phyloP scores from a whole-genome alignment of 2,113 vertebrate genomes.

The Siniperca knerii region DNA sequence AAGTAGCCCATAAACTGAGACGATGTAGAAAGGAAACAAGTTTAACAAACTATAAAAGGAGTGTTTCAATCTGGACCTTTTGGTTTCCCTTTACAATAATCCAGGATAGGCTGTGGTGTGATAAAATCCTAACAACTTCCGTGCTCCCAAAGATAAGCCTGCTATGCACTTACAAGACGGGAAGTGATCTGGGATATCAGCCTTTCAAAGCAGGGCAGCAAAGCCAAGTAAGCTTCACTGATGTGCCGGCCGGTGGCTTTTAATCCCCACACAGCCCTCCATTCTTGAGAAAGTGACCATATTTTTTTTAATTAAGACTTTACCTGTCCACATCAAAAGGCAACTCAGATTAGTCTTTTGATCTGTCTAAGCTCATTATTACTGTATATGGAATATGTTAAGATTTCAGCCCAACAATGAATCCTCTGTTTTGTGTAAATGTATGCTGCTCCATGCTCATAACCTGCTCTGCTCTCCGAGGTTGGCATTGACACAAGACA shows the following conservation, averaged over 20 bases:
- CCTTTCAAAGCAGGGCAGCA: conserved; percentile 79
- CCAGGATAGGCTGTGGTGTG: conserved; percentile 72
- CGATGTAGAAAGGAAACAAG: conserved; percentile 30
- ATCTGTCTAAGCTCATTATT: conserved; percentile 80
- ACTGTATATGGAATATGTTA: conserved; percentile 71
- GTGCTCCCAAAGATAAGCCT: conserved; percentile 76
- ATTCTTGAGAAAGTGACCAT: conserved; percentile 60
- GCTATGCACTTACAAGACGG: conserved; percentile 79
- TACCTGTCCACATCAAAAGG: conserved; percentile 79
- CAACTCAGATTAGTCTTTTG: conserved; percentile 75
- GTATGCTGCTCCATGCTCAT: conserved; percentile 50
- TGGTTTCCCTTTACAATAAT: conserved; percentile 80
- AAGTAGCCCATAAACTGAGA: conserved; percentile 42
- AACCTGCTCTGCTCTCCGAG: conserved; percentile 47
- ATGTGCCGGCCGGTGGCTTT: conserved; percentile 66
- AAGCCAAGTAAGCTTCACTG: conserved; percentile 75
- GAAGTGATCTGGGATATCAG: conserved; percentile 83
- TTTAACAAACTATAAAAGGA: conserved; percentile 62
- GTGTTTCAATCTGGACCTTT: conserved; percentile 66
- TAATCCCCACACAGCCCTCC: conserved; percentile 67
- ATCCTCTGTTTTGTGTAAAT: conserved; percentile 71
- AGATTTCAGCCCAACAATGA: conserved; percentile 74
- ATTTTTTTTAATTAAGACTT: conserved; percentile 75
- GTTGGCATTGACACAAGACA: conserved; percentile 60
- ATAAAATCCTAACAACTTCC: conserved; percentile 85